Evolutionary conservation across 2,888 invertebrate genomes (phyloP).

Genomic region (Lepidocyrtoides sp.): DNA sequence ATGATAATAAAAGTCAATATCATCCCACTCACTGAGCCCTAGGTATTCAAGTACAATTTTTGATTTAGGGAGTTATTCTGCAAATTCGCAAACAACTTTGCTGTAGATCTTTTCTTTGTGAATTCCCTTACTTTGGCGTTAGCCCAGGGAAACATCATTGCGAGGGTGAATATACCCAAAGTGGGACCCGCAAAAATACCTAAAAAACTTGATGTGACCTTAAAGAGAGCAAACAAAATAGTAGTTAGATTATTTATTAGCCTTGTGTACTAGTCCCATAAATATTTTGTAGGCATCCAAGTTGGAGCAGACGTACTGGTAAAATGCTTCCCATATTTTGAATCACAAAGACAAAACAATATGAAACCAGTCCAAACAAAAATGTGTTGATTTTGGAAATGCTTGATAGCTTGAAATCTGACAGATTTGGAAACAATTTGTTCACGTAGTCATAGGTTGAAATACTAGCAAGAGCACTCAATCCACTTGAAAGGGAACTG

Average conservation of each 20-base stretch:
- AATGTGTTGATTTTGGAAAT: slow-evolving; percentile 87
- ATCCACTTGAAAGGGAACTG: slow-evolving; percentile 89
- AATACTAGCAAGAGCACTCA: slow-evolving; percentile 88
- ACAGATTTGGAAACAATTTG: slow-evolving; percentile 82
- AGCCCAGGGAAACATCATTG: slow-evolving; percentile 96
- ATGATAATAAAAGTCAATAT: slow-evolving; percentile 85
- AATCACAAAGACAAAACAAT: slow-evolving; percentile 87
- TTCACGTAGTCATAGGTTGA: slow-evolving; percentile 87
- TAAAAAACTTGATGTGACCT: slow-evolving; percentile 94
- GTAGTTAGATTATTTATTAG: too few species aligned
- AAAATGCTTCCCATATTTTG: slow-evolving; percentile 88
- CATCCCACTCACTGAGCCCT: slow-evolving; percentile 86
- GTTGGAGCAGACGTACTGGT: slow-evolving; percentile 86
- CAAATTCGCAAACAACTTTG: too few species aligned
- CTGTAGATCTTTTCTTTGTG: background rate
- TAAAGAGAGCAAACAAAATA: slow-evolving; percentile 71
- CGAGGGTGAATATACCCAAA: slow-evolving; percentile 94
- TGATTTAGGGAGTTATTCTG: background rate
- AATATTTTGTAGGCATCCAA: background rate
- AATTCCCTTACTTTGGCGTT: slow-evolving; percentile 91
- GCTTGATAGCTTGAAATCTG: slow-evolving; percentile 86
- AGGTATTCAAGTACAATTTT: background rate
- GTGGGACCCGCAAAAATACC: slow-evolving; percentile 96
- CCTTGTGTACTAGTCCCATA: background rate
- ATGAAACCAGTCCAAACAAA: slow-evolving; percentile 87